Percentiles rank a stretch among this genome's conserved stretches.
Evolutionary conservation across 2,797 vertebrate species (phyloP).

Genomic region (Stomatorhinus walkeri): DNA sequence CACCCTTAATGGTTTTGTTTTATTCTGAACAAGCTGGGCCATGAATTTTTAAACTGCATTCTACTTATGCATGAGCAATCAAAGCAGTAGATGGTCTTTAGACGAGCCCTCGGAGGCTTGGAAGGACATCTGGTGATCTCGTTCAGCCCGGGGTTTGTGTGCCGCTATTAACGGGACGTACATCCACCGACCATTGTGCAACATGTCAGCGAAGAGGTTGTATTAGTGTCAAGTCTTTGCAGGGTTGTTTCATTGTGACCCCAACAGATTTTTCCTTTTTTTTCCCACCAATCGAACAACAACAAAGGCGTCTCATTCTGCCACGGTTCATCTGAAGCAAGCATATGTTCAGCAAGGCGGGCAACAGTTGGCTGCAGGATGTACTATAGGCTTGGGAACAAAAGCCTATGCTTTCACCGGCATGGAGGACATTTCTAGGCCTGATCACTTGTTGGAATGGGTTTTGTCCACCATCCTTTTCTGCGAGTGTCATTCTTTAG

Average conservation of each 20-base stretch:
- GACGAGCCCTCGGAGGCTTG: not conserved
- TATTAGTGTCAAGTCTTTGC: slow-evolving; percentile 20
- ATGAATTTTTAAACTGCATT: not conserved
- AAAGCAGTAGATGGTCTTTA: not conserved
- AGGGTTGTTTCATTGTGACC: slow-evolving; percentile 38
- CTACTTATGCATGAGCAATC: not conserved
- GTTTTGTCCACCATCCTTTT: slow-evolving; percentile 69
- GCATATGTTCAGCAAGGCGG: slow-evolving; percentile 75
- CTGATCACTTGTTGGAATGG: slow-evolving; percentile 63
- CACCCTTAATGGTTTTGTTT: not conserved
- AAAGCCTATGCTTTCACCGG: slow-evolving; percentile 51
- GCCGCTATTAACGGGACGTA: slow-evolving; percentile 10
- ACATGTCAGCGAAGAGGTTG: not conserved
- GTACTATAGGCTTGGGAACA: slow-evolving; percentile 65
- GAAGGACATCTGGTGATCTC: slow-evolving; percentile 17
- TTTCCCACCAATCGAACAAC: slow-evolving; percentile 50
- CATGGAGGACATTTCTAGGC: slow-evolving; percentile 65
- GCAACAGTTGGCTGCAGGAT: slow-evolving; percentile 70
- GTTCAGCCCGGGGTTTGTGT: not conserved
- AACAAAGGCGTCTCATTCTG: slow-evolving; percentile 70
- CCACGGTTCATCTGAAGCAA: slow-evolving; percentile 68
- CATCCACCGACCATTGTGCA: not conserved
- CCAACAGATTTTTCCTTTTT: slow-evolving; percentile 39
- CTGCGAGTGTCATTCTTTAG: slow-evolving; percentile 62
- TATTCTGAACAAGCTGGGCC: not conserved